Evolutionary conservation across 2,113 vertebrate species (phyloP).

Genomic region (Heterotilapia buettikoferi): DNA sequence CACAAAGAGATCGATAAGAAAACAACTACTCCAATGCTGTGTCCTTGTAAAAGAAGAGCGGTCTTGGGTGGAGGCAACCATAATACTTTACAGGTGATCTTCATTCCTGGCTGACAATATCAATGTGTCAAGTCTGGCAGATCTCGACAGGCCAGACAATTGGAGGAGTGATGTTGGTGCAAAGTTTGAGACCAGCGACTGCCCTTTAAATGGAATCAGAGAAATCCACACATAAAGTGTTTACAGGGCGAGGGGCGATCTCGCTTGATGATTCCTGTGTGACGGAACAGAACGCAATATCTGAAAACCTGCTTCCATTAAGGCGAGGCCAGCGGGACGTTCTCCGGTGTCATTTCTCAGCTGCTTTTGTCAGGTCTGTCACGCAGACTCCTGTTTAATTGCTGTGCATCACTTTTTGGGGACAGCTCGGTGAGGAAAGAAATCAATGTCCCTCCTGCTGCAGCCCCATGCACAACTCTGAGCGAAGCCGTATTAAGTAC

Average conservation of each 20-base stretch:
- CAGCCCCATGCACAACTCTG: not conserved
- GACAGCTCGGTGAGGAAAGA: slow-evolving; percentile 30
- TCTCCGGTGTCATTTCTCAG: slow-evolving; percentile 45
- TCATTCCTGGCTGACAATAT: slow-evolving; percentile 13
- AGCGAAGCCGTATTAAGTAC: not conserved
- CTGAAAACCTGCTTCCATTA: slow-evolving; percentile 26
- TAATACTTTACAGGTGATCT: slow-evolving; percentile 12
- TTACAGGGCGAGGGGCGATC: slow-evolving; percentile 35
- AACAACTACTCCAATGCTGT: not conserved
- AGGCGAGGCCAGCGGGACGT: slow-evolving; percentile 31
- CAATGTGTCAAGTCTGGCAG: slow-evolving; percentile 21
- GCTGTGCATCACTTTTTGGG: slow-evolving; percentile 43
- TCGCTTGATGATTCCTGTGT: slow-evolving; percentile 32
- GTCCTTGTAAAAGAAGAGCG: not conserved
- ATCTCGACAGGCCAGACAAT: slow-evolving; percentile 49
- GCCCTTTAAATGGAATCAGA: slow-evolving; percentile 53
- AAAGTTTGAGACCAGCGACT: slow-evolving; percentile 18
- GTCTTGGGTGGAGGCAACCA: not conserved
- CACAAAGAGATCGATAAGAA: not conserved
- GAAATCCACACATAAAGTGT: slow-evolving; percentile 45
- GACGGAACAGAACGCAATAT: slow-evolving; percentile 54
- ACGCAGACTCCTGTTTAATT: slow-evolving; percentile 35
- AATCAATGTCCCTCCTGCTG: slow-evolving; percentile 31
- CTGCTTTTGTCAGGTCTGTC: slow-evolving; percentile 51
- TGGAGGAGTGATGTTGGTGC: slow-evolving; percentile 29